Conservation (phyloP, 2,888 invertebrate genomes). For the Tipula lateralis region DNA sequence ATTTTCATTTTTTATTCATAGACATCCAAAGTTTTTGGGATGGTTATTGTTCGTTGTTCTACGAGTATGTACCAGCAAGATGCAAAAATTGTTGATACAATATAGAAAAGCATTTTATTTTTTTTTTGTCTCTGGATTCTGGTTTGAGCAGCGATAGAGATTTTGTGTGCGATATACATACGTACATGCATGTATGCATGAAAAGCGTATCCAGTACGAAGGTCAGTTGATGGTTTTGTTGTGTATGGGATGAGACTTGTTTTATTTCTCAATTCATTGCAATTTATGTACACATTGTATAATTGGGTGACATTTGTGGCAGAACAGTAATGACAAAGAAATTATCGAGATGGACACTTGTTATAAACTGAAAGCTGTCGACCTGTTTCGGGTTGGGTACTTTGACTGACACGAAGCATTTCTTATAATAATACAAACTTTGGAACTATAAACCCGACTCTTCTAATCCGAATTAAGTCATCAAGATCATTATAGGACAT, state of each 20-base stretch:
- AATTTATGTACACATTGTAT: too few relatives aligned
- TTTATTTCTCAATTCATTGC: too few relatives aligned
- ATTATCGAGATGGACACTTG: too few relatives aligned
- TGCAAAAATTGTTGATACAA: not conserved
- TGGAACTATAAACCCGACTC: too few relatives aligned
- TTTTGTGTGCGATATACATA: not conserved
- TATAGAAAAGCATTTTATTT: not conserved
- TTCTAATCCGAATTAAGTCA: too few relatives aligned
- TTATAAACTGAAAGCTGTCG: too few relatives aligned
- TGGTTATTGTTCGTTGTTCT: conserved; percentile 7
- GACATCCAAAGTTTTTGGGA: not conserved
- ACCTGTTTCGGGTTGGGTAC: too few relatives aligned
- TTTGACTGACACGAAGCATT: too few relatives aligned
- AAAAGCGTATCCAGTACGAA: not conserved
- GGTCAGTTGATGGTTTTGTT: not conserved
- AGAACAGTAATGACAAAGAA: too few relatives aligned
- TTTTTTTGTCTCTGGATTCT: not conserved
- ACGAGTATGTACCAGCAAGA: not conserved
- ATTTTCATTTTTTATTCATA: conserved; percentile 24
- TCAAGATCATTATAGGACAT: too few relatives aligned
- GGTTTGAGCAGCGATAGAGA: conserved; percentile 12
- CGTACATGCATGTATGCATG: not conserved
- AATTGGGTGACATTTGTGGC: too few relatives aligned
- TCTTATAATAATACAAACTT: too few relatives aligned
- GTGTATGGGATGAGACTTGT: not conserved